Percentiles rank a stretch among this genome's conserved stretches.
Conservation (phyloP, 2,113 vertebrate genomes). For the Eulacestoma nigropectus region DNA sequence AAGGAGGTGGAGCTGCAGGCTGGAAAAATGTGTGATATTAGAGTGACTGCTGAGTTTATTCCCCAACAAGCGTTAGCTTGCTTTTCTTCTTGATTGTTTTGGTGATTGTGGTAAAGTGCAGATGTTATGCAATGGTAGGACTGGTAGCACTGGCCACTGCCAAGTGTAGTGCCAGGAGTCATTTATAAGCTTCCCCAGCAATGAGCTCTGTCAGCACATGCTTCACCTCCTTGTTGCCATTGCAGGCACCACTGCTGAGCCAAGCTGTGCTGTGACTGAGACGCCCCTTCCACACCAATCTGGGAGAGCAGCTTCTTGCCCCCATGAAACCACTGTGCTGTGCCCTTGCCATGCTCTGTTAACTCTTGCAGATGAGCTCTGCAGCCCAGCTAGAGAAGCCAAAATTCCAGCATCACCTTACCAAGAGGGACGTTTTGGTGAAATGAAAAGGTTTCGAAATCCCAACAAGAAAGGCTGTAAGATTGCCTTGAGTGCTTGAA, state of each 20-base stretch:
- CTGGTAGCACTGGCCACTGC: constrained; percentile 53
- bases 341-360: neutral
- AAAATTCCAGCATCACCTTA: neutral
- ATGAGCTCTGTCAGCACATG: constrained; percentile 60
- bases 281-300: neutral
- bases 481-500: constrained; percentile 52
- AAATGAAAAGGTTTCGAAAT: neutral
- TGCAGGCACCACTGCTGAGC: neutral
- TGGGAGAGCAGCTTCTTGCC: neutral
- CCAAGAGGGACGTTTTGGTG: neutral
- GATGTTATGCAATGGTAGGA: constrained; percentile 48
- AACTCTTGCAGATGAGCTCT: neutral
- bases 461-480: neutral
- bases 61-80: constrained; percentile 30
- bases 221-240: constrained; percentile 20
- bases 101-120: constrained; percentile 46
- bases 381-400: neutral
- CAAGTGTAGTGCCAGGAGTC: constrained; percentile 41
- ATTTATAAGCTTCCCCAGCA: constrained; percentile 50
- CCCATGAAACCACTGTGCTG: neutral
- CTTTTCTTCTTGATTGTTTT: constrained; percentile 21
- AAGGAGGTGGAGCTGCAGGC: neutral
- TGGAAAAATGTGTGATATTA: constrained; percentile 4
- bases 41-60: constrained; percentile 6
- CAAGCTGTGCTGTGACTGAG: neutral